phyloP scores from a whole-genome alignment of 2,888 invertebrate species.

The Melanophora roralis region DNA sequence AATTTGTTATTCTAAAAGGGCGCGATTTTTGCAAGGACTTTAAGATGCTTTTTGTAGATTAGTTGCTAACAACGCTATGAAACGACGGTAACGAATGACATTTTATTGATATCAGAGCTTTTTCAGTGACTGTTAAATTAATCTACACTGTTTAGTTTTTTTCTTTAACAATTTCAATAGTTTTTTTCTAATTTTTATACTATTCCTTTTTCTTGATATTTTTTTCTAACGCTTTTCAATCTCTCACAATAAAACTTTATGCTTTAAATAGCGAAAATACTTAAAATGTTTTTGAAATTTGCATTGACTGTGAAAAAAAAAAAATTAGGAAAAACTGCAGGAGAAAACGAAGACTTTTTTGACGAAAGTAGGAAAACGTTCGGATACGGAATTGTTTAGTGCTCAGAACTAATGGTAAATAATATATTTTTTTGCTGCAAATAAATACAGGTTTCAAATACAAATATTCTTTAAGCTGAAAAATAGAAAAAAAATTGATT shows the following conservation, averaged over 20 bases:
- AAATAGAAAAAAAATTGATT: too few relatives aligned
- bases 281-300: conserved; percentile 57
- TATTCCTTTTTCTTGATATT: neutral
- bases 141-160: conserved; percentile 35
- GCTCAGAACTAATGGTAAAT: conserved; percentile 35
- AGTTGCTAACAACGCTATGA: conserved; percentile 47
- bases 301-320: conserved; percentile 43
- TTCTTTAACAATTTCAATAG: neutral
- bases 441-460: conserved; percentile 34
- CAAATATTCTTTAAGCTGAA: too few relatives aligned
- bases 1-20: conserved; percentile 51
- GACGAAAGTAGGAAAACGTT: neutral
- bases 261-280: conserved; percentile 58
- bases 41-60: conserved; percentile 23
- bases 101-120: conserved; percentile 58
- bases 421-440: conserved; percentile 35
- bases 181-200: neutral
- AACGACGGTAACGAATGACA: conserved; percentile 53
- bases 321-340: neutral
- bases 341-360: conserved; percentile 18
- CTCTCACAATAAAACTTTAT: conserved; percentile 32
- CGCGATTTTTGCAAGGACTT: conserved; percentile 26
- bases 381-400: conserved; percentile 25
- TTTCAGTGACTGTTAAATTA: conserved; percentile 56
- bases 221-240: conserved; percentile 43